Base-by-base conservation (phyloP, 2,797 vertebrate species). In the Syngnathus rostellatus region DNA sequence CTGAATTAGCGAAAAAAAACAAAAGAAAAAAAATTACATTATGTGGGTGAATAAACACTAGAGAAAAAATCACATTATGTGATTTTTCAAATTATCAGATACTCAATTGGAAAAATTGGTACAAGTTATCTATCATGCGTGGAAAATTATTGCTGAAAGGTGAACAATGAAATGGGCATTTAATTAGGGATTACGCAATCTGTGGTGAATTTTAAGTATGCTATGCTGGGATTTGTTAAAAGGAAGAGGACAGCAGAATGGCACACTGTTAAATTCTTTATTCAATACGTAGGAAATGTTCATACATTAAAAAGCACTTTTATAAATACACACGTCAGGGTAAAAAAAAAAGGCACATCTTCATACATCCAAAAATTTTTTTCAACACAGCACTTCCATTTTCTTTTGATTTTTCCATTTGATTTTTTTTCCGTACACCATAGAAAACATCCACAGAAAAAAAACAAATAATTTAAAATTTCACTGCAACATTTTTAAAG, bases 281-380 rank as follows among this genome's bases (percentile, higher is more conserved):
- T 62, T 62, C 25, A 62, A 62, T 62, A 31, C 31, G 3, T 31
- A 61, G 38, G n/a, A 62, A 25, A 6, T 45, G 40, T 41, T 62
- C n/a, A 62, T 25, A 46, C 21, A 31, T 45, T 45, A 43, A 62
- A 46, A 62, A 45, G 37, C 21, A 62, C 60, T 62, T 62, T 25
- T 21, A 62, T 46, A 62, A 62, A 62, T 62, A 62, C 3, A 62
- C n/a, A 62, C 11, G 12, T 45, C 5, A 61, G n/a, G 19, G 38
- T 23, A 5, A 60, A 60, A 60, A 40, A 61, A 62, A 41, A 8
- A 3, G n/a, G n/a, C 16, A 45, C 21, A 45, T 16, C 23, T 45
- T 25, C 45, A 43, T 62, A 23, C 60, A 62, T 43, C 3, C 31
- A 31, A 31, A 0, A 31, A 4, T 31, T 31, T 31, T 31, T 31